Base-by-base conservation (phyloP, 2,888 invertebrate genomes). In the Heteromyza rotundicornis region DNA sequence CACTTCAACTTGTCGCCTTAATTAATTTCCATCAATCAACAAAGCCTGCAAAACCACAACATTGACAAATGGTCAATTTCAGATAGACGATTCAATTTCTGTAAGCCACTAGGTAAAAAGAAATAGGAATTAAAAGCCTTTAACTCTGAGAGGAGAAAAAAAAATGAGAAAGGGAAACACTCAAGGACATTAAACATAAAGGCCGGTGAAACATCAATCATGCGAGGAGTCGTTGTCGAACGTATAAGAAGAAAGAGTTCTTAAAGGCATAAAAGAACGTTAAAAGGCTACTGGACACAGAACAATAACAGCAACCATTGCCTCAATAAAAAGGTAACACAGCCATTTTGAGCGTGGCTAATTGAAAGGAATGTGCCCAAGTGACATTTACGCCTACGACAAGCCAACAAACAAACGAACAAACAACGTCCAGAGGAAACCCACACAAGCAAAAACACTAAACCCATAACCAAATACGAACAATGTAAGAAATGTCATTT, bases 401-500 rank as follows among this genome's bases (percentile, higher is more conserved):
- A 47, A 47, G 47, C 20, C 20, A 47, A 47, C 3, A 20, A n/a
- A 17, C 47, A 47, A 40, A 47, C 47, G 5, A 19, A 20, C 47
- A 47, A 47, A 19, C 2, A 40, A 8, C 10, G 14, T n/a, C n/a
- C n/a, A n/a, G n/a, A n/a, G n/a, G 14, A 40, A 7, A 40, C 10
- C 12, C 10, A 40, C 12, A 40, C 10, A 8, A 40, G 40, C 8
- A 40, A n/a, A 8, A 7, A 7, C 40, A 40, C 2, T 3, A 2
- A 40, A n/a, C 40, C 2, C 40, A 27, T 27, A 10, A 10, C 10
- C 27, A 27, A 27, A 27, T 10, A 5, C 27, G 10, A 5, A 27
- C 27, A 27, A 27, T 10, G 27, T 10, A 27, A 27, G 5, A 27
- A 27, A 67, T 62, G 64, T 67, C 67, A 67, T 67, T 67, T 67